Evolutionary conservation across 2,797 vertebrate genomes (phyloP), one percentile per base, ranked within the genome.

Genomic region (Pampus argenteus): DNA sequence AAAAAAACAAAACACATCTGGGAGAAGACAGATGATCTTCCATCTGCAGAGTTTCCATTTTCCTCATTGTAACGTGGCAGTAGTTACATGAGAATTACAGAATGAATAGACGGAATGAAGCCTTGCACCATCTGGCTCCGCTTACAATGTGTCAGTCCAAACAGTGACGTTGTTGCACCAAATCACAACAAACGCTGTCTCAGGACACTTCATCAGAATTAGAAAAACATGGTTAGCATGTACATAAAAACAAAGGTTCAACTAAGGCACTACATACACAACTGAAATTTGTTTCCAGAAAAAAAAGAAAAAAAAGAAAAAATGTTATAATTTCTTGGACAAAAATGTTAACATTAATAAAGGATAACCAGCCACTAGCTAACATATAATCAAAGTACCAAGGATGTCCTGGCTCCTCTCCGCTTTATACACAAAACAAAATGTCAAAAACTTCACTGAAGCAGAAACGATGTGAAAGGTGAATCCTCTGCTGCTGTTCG

Each of bases 31-130:
- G 59, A 70, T 44, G 70, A 63, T 66, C 38, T 42, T 74, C 64
- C 68, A 44, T 31, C 62, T 67, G 58, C 65, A 57, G 63, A 22
- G 31, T 50, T 70, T 69, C 74, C 40, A 18, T 56, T 74, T 70
- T 56, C 47, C 71, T 69, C 69, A 22, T 5, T 84, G 81, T 92
- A 91, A 93, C 87, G 88, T 91, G 86, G 90, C 91, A 89, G 83
- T 48, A 72, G 61, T 91, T 93, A 71, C 86, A 90, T 85, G 90
- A 91, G 90, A 64, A 59, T 79, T 83, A 71, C 74, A 86, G 29
- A 84, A 74, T n/a, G 70, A 83, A 22, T 72, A 62, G 42, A 76
- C 71, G 83, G 82, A 85, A 74, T 58, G 48, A 72, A 74, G 68
- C 64, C 45, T 62, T 62, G 13, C 55, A 20, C 66, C 67, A 76